Evolutionary conservation across 2,797 vertebrate genomes (phyloP), one percentile per base, ranked within the genome.

Genomic region (Phyllotis vaccarum): DNA sequence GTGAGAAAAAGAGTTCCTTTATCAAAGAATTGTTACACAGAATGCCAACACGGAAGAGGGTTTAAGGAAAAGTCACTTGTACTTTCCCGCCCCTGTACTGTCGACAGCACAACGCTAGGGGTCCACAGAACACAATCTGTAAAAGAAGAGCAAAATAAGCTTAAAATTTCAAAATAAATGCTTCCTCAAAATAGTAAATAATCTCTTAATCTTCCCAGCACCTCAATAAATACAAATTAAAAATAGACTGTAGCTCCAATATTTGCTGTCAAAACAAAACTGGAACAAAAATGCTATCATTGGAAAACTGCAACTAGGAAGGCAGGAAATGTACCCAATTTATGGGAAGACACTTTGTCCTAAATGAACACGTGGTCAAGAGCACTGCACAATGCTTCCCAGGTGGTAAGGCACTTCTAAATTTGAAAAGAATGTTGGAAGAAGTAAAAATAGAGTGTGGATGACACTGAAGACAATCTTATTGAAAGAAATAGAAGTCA

Each of bases 231-330:
- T 76, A 78, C 13, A 96, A 96, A 94, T 75, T 82, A 62, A 97
- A 96, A 96, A 86, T 24, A 92, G 24, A 76, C 22, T 40, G 22
- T 6, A 82, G 79, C 17, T 91, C 43, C n/a, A 94, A 90, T 14
- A 94, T 31, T 27, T 82, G 19, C 29, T 74, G 49, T 78, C 52
- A 93, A 94, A 94, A 95, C 16, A 96, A 92, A 94, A 89, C 40
- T 24, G 60, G 22, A 82, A 79, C 13, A 76, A 93, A 82, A 92
- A 95, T 62, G 78, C 13, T 85, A 14, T 10, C 86, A 86, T 74
- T 76, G 54, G 96, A 86, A 97, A 96, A 92, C 95, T 43, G 70
- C 87, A 96, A 83, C 78, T 40, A 11, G 49, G 16, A 40, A 1
- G 56, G 17, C 89, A 87, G 12, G n/a, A 56, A 27, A 72, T 81